These are phyloP conservation scores for Cuculus canorus DNA, from an alignment of 2,797 vertebrate genomes.

Conservation along the genomic window DNA sequence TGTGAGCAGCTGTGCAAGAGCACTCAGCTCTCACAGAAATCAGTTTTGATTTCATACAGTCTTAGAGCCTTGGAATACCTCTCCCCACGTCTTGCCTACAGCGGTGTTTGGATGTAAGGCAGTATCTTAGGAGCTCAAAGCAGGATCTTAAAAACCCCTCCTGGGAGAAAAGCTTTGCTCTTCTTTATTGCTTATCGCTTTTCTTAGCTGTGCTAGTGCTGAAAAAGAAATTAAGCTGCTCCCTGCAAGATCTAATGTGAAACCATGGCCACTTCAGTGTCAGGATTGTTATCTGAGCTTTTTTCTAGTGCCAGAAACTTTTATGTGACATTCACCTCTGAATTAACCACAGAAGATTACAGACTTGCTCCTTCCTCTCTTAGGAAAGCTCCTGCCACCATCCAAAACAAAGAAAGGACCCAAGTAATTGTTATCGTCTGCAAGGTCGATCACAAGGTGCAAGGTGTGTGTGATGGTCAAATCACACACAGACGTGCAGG, in stretches of 20 bases:
- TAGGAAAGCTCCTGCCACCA: background rate
- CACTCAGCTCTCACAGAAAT: background rate
- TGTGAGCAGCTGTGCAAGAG: background rate
- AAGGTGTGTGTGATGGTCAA: background rate
- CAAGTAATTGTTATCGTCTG: conserved; percentile 28
- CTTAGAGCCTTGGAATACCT: background rate
- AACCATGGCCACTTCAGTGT: background rate
- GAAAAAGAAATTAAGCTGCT: conserved; percentile 28
- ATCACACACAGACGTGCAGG: background rate
- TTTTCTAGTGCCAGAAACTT: background rate
- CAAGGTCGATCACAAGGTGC: no score
- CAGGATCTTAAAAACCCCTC: background rate
- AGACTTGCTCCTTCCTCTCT: background rate
- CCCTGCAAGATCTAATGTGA: background rate
- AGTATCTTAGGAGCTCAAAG: background rate
- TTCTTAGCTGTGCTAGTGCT: background rate
- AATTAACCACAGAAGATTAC: conserved; percentile 5
- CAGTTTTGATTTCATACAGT: background rate
- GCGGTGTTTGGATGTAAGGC: background rate
- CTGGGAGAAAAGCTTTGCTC: conserved; percentile 30
- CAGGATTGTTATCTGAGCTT: conserved; percentile 10
- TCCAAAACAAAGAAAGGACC: background rate
- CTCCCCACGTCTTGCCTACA: background rate
- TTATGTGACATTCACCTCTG: background rate
- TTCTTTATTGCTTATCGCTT: conserved; percentile 26